Conservation (phyloP, 2,888 invertebrate species). For the Acrobeloides nanus region DNA sequence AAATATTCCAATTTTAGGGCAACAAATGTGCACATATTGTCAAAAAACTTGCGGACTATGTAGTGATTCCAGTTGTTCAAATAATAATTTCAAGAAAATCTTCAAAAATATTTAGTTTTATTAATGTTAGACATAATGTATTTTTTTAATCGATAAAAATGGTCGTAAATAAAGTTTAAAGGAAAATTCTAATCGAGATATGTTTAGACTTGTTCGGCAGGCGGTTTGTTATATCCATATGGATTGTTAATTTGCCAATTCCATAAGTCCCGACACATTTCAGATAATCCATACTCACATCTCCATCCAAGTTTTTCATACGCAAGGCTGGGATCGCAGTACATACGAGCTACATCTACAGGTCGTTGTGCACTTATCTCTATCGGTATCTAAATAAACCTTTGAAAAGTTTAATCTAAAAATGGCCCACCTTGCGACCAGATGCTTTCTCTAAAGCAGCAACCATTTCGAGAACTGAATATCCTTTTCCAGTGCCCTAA, state of each 20-base stretch:
- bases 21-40: too few relatives aligned
- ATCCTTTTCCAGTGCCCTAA: conserved; percentile 64
- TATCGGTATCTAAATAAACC: conserved; percentile 32
- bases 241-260: conserved; percentile 88
- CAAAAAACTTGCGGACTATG: too few relatives aligned
- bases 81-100: too few relatives aligned
- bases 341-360: conserved; percentile 83
- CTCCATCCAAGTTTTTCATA: conserved; percentile 73
- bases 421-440: conserved; percentile 62
- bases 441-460: conserved; percentile 80
- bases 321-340: conserved; percentile 77
- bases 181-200: too few relatives aligned
- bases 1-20: too few relatives aligned
- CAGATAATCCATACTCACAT: conserved; percentile 45
- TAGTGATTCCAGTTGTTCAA: too few relatives aligned
- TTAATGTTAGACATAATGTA: too few relatives aligned
- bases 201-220: too few relatives aligned
- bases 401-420: conserved; percentile 48
- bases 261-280: conserved; percentile 71
- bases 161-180: too few relatives aligned
- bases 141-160: too few relatives aligned
- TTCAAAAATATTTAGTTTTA: too few relatives aligned
- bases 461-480: conserved; percentile 64
- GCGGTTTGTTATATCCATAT: too few relatives aligned
- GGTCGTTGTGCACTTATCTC: conserved; percentile 65